A percentile compares a stretch with the other conserved stretches of the same genome.
phyloP scores from a whole-genome alignment of 2,797 vertebrate species.

The Darevskia mixta region DNA sequence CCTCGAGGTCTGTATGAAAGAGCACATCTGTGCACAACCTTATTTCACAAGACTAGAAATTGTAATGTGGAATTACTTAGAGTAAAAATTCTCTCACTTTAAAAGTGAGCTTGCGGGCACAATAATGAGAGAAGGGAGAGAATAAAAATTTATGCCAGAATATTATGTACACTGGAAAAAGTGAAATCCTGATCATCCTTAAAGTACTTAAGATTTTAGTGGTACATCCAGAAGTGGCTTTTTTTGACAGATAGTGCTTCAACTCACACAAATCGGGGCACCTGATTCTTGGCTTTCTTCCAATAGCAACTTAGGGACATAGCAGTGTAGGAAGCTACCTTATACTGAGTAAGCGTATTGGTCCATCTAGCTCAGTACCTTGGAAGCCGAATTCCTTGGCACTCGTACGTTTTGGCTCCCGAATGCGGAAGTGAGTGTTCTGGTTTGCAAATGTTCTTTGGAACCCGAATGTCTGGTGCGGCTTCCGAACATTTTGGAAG shows the following conservation, averaged over 20 bases:
- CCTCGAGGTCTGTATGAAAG: slow-evolving; percentile 82
- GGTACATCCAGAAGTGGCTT: neutral
- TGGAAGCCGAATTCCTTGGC: too few species aligned
- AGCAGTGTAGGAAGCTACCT: too few species aligned
- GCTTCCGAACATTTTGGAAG: too few species aligned
- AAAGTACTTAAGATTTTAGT: neutral
- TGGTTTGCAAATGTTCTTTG: too few species aligned
- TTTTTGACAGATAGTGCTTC: neutral
- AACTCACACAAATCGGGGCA: neutral
- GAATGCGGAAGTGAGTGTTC: too few species aligned
- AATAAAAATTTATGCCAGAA: neutral
- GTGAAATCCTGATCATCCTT: neutral
- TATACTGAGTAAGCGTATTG: too few species aligned
- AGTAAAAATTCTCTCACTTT: neutral
- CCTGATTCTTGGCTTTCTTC: neutral
- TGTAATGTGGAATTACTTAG: neutral
- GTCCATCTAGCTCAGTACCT: too few species aligned
- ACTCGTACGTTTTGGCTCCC: too few species aligned
- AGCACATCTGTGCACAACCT: slow-evolving; percentile 5
- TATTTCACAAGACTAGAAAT: neutral
- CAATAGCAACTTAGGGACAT: too few species aligned
- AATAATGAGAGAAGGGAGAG: neutral
- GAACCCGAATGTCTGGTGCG: too few species aligned
- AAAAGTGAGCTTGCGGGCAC: neutral
- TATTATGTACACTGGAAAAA: neutral